Evolutionary conservation across 1,140 invertebrate genomes (phyloP), one percentile per base, ranked within the genome.

Genomic region (Lordiphosa collinella): DNA sequence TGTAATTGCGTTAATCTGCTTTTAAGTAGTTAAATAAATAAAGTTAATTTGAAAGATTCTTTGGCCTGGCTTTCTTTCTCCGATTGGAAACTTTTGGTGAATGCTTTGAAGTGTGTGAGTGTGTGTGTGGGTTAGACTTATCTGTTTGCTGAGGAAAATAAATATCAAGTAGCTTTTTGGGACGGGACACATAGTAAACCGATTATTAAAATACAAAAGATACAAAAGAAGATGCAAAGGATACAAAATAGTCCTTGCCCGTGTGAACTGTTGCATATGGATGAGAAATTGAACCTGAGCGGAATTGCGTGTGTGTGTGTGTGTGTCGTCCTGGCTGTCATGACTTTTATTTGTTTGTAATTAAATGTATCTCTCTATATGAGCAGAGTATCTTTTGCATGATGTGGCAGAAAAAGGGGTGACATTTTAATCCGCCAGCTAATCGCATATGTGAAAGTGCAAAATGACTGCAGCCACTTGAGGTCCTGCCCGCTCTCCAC

Each of bases 11-110:
- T 86, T 88, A 88, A 88, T 86, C 86, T 87, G 76, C 65, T 85
- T 86, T 82, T 88, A 87, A 87, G 86, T 87, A 87, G 69, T 86
- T 87, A 87, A 87, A 87, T 87, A 87, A 87, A 87, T 72, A 86
- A 76, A 80, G 74, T 85, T 85, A 87, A 87, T 85, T 85, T 87
- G 40, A 69, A 56, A 72, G 73, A 84, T 84, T 62, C 78, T 84
- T 66, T 40, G 43, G 44, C 60, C 53, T 65, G 59, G 65, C 73
- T 76, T 78, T 67, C 56, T 58, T 76, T 44, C 31, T 7, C 36
- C 12, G 32, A 61, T 72, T 57, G 18, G 46, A 72, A 71, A 74
- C 53, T 75, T 75, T 75, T 35, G 5, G 36, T 12, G 22, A 50
- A 16, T 36, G 55, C 67, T 74, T 79, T 82, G 72, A 76, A 76